These are phyloP conservation scores for Junonia oenone DNA, from an alignment of 2,888 invertebrate species.

Conservation along the genomic window DNA sequence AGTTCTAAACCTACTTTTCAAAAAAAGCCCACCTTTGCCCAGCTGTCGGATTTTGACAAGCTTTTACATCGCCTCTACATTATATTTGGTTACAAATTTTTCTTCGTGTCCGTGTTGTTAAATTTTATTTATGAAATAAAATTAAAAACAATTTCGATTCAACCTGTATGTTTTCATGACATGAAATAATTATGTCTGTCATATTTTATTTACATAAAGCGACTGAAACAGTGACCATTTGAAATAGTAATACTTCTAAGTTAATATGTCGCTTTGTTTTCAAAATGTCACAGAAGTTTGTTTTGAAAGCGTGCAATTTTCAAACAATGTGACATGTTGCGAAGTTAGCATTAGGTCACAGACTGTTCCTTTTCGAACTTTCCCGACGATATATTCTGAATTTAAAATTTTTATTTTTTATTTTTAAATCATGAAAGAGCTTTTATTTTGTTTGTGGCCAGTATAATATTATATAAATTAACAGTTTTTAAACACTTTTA, in stretches of 20 bases:
- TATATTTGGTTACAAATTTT: too few relatives aligned
- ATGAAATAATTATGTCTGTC: too few relatives aligned
- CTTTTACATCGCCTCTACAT: too few relatives aligned
- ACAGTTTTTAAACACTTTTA: too few relatives aligned
- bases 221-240: not conserved
- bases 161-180: too few relatives aligned
- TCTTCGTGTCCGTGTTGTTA: too few relatives aligned
- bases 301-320: not conserved
- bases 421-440: not conserved
- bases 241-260: not conserved
- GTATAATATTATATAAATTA: too few relatives aligned
- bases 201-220: not conserved
- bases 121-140: too few relatives aligned
- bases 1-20: too few relatives aligned
- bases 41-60: too few relatives aligned
- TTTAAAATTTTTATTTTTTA: not conserved
- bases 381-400: not conserved
- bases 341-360: not conserved
- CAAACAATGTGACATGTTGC: not conserved
- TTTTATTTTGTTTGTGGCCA: not conserved
- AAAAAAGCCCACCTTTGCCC: too few relatives aligned
- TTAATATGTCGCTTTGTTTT: not conserved
- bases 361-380: not conserved
- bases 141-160: too few relatives aligned
- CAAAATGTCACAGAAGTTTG: not conserved